These are phyloP conservation scores for Polydrusus tereticollis DNA, from an alignment of 2,888 invertebrate genomes.

Conservation along the genomic window DNA sequence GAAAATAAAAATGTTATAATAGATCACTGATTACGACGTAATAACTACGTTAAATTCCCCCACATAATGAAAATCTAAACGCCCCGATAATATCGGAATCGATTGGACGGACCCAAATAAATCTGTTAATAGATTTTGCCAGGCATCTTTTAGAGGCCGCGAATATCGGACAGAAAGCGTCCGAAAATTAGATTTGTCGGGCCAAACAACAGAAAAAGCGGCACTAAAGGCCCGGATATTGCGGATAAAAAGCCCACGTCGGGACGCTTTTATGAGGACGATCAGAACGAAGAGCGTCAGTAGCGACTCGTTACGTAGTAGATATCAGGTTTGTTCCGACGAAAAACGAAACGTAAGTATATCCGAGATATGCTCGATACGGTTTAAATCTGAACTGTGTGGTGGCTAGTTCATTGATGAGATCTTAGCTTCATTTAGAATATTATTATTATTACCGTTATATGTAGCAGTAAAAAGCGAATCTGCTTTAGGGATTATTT, in stretches of 20 bases:
- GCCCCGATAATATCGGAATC: neutral
- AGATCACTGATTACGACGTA: too few species aligned
- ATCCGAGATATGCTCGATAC: too few species aligned
- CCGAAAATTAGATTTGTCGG: constrained; percentile 4
- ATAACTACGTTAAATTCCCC: too few species aligned
- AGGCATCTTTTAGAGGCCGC: neutral
- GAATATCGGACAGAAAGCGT: neutral
- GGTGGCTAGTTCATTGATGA: too few species aligned
- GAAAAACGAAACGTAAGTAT: too few species aligned
- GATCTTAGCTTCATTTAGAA: too few species aligned
- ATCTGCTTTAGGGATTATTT: too few species aligned
- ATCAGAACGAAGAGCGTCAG: neutral
- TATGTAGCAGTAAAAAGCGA: too few species aligned
- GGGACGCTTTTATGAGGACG: constrained; percentile 2
- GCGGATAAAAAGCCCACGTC: constrained; percentile 5
- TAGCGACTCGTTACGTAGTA: neutral
- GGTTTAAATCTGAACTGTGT: too few species aligned
- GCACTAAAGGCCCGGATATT: neutral
- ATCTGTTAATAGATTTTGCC: neutral
- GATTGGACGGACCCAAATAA: neutral
- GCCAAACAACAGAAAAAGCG: constrained; percentile 4
- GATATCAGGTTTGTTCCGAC: neutral
- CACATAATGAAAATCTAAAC: neutral
- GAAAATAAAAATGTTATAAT: too few species aligned
- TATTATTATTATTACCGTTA: too few species aligned